Evolutionary conservation across 2,797 vertebrate species (phyloP), one percentile per base, ranked within the genome.

Genomic region (Tragelaphus oryx): DNA sequence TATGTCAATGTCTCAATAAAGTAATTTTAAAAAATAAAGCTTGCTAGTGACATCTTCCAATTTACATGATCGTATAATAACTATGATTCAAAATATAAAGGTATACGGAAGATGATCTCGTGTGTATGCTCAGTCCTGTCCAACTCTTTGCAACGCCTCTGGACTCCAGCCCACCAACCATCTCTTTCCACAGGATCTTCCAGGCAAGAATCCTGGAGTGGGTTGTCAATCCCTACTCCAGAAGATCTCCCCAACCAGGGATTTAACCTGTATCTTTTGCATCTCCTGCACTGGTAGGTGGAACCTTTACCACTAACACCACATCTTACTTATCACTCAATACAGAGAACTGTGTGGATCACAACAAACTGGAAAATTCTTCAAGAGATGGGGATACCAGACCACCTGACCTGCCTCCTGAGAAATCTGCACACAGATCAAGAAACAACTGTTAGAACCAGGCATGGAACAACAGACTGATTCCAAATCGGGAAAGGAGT

Each of bases 21-120:
- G 37, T 68, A 6, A 41, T 76, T 55, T 80, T 22, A 0, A 48
- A 54, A 78, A 78, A 52, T 48, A 52, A 81, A 44, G 6, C 5
- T 26, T 86, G 46, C 85, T 78, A 28, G n/a, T 30, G 84, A 41
- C 28, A 24, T 16, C 89, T 88, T 62, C 55, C 14, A 90, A 13
- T 28, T 44, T 50, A 10, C 6, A 46, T 65, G 37, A 68, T 74
- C 87, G 65, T 80, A 71, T 48, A 89, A 83, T 52, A 87, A 60
- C 90, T 30, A 12, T 26, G 18, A 71, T 46, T 57, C 48, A 44
- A 75, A 82, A 52, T 37, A 62, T 13, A 44, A 55, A 55, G 30
- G 62, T 3, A 12, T 10, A 16, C 0, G 0, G 33, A 46, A 55
- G 10, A 37, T 8, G 12, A 54, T 6, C 33, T 68, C 0, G 0